Percentiles rank a stretch among this genome's conserved stretches.
Evolutionary conservation across 2,888 invertebrate species (phyloP).

Genomic region (Apantesis nais): DNA sequence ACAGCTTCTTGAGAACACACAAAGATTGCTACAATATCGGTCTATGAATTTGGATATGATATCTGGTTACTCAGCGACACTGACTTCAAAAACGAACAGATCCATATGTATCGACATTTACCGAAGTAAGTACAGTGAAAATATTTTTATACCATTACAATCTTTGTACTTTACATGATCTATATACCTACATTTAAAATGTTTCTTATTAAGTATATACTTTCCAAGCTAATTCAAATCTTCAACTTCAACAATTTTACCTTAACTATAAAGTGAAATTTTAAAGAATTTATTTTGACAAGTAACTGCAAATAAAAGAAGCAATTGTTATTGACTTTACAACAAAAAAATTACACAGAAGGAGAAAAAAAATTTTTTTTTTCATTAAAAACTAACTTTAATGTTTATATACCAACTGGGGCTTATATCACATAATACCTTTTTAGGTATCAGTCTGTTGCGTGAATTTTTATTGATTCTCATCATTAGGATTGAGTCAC

Average conservation of each 20-base stretch:
- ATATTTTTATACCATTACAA: neutral
- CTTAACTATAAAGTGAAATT: neutral
- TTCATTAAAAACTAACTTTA: neutral
- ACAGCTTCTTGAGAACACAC: slow-evolving; percentile 79
- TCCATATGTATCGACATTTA: slow-evolving; percentile 79
- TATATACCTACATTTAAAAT: neutral
- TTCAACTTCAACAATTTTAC: neutral
- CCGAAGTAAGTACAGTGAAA: slow-evolving; percentile 65
- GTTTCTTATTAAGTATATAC: neutral
- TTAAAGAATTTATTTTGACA: neutral
- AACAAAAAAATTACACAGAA: neutral
- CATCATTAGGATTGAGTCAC: neutral
- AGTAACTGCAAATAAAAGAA: neutral
- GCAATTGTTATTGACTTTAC: neutral
- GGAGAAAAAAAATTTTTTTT: neutral
- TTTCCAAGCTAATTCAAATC: neutral
- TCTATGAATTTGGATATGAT: slow-evolving; percentile 79
- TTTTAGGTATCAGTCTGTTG: neutral
- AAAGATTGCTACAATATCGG: slow-evolving; percentile 79
- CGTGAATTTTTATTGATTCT: neutral
- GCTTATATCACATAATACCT: neutral
- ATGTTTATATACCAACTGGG: neutral
- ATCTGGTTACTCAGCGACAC: slow-evolving; percentile 80
- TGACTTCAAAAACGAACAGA: slow-evolving; percentile 82
- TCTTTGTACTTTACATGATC: neutral